Evolutionary conservation across 2,888 invertebrate species (phyloP), one percentile per base, ranked within the genome.

Genomic region (Odontothrips loti): DNA sequence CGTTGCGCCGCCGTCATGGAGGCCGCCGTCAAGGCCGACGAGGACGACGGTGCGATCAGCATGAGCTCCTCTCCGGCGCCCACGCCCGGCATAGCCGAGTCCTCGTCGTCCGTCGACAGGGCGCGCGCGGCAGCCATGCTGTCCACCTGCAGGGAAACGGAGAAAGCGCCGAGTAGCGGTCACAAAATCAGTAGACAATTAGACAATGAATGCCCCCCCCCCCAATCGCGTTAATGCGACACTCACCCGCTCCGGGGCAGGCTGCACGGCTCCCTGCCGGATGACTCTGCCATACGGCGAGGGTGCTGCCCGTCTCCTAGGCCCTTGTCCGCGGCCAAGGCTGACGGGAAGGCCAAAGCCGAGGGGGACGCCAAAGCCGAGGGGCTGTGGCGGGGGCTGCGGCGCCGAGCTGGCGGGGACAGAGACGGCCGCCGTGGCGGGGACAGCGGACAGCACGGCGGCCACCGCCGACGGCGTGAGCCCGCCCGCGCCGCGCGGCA

Each of bases 401-500:
- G 4, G 23, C 23, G 27, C 23, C 68, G 68, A 43, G 34, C 3
- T 8, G 23, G 68, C 68, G 27, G 68, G 68, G 27, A 75, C 68
- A 27, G 68, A 75, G 68, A 12, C 12, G 68, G 12, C 68, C 12
- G 68, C 68, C 68, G 68, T 75, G 68, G 68, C 68, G 68, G 68
- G 68, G 4, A 75, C 68, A 10, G 68, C 68, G 68, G 68, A 75
- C 10, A 75, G 68, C 68, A 75, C 68, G 68, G 68, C 68, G 68
- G 68, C 68, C 8, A 75, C 68, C 23, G 68, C 68, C 11, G 68
- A 75, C 27, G 68, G 68, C 23, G 68, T 75, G 27, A 75, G 68
- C 11, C 81, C 82, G 2, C 68, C 68, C 68, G 68, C 68, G 9
- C 68, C 27, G 68, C 68, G 68, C 23, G 85, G 85, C 58, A 85